Percentiles rank a stretch among this genome's conserved stretches.
Conservation (phyloP, 2,113 vertebrate species). For the Odobenus rosmarus region DNA sequence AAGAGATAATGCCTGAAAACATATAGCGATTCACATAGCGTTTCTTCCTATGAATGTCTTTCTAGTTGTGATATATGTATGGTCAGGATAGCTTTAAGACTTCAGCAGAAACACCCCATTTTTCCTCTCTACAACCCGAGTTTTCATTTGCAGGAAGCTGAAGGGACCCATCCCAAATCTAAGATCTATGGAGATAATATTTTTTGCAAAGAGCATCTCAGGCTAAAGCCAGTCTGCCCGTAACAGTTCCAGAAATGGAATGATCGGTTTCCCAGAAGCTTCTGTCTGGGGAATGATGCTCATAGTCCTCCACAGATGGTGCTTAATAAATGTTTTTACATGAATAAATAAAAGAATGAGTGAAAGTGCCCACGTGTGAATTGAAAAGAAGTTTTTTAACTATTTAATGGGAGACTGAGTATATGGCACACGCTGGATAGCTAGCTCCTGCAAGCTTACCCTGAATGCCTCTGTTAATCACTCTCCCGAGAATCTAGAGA, state of each 20-base stretch:
- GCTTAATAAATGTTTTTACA: background rate
- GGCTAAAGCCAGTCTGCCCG: background rate
- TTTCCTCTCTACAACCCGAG: background rate
- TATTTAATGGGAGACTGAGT: background rate
- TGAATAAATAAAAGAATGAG: background rate
- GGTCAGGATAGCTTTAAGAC: background rate
- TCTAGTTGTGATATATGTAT: background rate
- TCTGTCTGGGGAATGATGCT: background rate
- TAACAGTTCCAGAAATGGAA: background rate
- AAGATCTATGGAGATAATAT: background rate
- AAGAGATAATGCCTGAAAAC: background rate
- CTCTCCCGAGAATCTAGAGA: too few relatives aligned
- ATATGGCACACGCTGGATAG: background rate
- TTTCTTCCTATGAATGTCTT: background rate
- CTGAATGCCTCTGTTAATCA: background rate
- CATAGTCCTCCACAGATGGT: background rate
- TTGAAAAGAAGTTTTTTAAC: background rate
- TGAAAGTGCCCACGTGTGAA: background rate
- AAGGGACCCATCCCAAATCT: background rate
- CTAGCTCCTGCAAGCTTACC: background rate
- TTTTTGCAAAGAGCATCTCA: background rate
- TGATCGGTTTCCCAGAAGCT: background rate
- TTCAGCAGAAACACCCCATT: background rate
- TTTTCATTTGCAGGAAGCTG: background rate
- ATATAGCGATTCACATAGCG: background rate